These are phyloP conservation scores for Guaruba guarouba DNA, from an alignment of 2,113 vertebrate genomes.

Conservation along the genomic window DNA sequence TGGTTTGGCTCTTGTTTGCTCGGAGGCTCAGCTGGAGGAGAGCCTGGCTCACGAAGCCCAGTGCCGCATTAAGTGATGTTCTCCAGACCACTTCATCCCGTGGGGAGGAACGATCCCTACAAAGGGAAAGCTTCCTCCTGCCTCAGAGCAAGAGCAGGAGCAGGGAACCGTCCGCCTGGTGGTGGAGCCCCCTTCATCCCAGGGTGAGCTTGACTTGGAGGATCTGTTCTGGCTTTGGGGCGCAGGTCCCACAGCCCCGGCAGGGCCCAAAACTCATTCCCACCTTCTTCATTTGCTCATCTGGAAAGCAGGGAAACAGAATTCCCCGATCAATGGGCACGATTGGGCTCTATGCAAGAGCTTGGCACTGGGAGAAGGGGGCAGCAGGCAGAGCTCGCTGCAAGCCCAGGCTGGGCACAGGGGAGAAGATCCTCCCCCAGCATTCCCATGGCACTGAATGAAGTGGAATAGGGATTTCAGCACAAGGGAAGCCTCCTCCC, in stretches of 20 bases:
- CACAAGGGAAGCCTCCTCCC: not conserved
- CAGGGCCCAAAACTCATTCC: not conserved
- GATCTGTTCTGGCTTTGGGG: not conserved
- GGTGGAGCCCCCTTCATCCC: accelerated
- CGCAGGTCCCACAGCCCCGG: not conserved
- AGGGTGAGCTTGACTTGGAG: not conserved
- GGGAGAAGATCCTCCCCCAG: not conserved
- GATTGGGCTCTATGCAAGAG: not conserved
- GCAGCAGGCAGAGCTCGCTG: not conserved
- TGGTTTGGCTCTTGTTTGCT: not conserved
- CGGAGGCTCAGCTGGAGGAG: not conserved
- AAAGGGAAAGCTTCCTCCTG: not conserved
- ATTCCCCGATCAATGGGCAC: no score
- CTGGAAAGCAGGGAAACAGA: not conserved
- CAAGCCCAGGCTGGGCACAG: not conserved
- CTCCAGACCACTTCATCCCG: not conserved
- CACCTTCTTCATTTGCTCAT: not conserved
- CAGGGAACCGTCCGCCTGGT: not conserved
- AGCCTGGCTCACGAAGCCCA: not conserved
- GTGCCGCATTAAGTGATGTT: not conserved
- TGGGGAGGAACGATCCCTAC: not conserved
- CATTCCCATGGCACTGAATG: not conserved
- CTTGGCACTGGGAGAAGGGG: not conserved
- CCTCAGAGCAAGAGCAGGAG: not conserved
- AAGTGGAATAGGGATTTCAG: not conserved